Percentiles rank a stretch among this genome's conserved stretches.
phyloP scores from a whole-genome alignment of 2,113 vertebrate species.

The Pontoporia blainvillei region DNA sequence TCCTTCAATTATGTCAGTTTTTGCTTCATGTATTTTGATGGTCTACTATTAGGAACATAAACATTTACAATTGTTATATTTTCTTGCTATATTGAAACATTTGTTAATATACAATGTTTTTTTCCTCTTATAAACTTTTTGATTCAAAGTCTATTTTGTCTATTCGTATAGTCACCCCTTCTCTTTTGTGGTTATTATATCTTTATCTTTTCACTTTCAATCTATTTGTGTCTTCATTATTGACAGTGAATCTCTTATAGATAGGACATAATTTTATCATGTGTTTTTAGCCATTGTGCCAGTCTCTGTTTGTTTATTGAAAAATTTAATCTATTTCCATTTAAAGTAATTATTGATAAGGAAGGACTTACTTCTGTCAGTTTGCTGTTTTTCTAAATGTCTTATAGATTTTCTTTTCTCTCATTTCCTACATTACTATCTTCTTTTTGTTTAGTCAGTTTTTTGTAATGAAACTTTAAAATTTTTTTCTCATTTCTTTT shows the following conservation, averaged over 20 bases:
- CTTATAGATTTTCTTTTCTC: neutral
- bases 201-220: neutral
- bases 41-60: neutral
- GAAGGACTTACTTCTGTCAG: neutral
- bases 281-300: neutral
- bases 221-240: neutral
- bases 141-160: neutral
- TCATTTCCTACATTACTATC: neutral
- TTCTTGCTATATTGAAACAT: neutral
- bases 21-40: neutral
- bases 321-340: neutral
- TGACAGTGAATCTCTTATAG: neutral
- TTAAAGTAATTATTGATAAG: neutral
- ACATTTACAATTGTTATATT: neutral
- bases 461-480: neutral
- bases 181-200: neutral
- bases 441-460: neutral
- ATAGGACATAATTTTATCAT: neutral
- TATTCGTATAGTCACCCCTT: neutral
- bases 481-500: neutral
- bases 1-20: neutral
- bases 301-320: neutral
- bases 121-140: neutral
- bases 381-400: neutral
- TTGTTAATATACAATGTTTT: neutral